phyloP scores from a whole-genome alignment of 1,140 invertebrate genomes.

The Drosophila watanabei region DNA sequence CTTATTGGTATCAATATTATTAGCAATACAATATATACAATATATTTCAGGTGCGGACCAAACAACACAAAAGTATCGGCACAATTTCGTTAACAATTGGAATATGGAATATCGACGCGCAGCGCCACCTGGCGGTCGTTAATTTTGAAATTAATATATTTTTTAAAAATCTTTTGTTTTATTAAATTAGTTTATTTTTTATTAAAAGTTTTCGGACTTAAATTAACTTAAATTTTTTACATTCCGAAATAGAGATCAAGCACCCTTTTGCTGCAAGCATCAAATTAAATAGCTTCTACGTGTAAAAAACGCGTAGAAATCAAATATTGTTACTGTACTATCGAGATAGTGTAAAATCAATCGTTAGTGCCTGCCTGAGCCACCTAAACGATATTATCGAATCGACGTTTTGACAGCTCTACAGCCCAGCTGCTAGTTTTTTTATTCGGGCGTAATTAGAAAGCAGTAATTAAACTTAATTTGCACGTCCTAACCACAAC shows the following conservation, averaged over 20 bases:
- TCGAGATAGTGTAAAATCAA: not conserved
- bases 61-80: not conserved
- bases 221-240: not conserved
- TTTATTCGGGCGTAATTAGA: constrained; percentile 70
- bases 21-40: not conserved
- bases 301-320: not conserved
- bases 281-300: not conserved
- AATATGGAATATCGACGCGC: not conserved
- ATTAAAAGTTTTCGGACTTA: too few species aligned
- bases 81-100: not conserved
- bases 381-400: not conserved
- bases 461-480: constrained; percentile 79
- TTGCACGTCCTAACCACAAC: constrained; percentile 72
- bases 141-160: not conserved
- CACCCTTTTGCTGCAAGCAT: not conserved
- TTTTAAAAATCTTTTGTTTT: too few species aligned
- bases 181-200: too few species aligned
- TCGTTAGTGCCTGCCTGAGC: not conserved
- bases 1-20: not conserved
- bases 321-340: not conserved
- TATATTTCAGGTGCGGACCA: not conserved
- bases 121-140: not conserved
- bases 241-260: not conserved
- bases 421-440: constrained; percentile 32
- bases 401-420: constrained; percentile 12